Evolutionary conservation across 64 coral and sea anemone genomes (phyloP).

Genomic region (Pocillopora verrucosa): DNA sequence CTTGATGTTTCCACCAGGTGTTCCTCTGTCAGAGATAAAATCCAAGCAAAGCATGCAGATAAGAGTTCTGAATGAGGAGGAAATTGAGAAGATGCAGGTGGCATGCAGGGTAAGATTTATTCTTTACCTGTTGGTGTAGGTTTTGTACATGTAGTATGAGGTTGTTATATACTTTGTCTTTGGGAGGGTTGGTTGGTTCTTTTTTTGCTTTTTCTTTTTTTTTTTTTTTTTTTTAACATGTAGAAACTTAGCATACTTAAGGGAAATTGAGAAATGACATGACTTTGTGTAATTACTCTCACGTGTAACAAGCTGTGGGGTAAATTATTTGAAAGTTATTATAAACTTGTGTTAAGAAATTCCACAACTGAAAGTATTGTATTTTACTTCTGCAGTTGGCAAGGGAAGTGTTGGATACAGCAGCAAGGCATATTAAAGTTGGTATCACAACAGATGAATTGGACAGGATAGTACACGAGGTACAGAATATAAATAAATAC

Average conservation of each 20-base stretch:
- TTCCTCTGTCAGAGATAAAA: slow-evolving; percentile 78
- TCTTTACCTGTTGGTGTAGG: neutral
- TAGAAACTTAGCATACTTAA: no score
- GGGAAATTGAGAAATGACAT: no score
- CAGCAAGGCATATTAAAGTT: slow-evolving; percentile 86
- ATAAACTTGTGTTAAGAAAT: neutral
- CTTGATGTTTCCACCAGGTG: slow-evolving; percentile 48
- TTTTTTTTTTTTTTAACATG: no score
- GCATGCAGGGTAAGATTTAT: slow-evolving; percentile 67
- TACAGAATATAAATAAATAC: neutral
- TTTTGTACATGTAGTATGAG: no score
- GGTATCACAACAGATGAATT: slow-evolving; percentile 93
- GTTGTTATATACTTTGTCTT: neutral
- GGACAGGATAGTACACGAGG: slow-evolving; percentile 98
- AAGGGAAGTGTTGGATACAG: slow-evolving; percentile 92
- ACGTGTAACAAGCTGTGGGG: no score
- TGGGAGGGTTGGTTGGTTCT: neutral
- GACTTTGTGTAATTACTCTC: no score
- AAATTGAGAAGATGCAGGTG: slow-evolving; percentile 84
- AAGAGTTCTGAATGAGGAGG: slow-evolving; percentile 71
- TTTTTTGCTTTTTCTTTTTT: no score
- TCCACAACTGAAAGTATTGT: neutral
- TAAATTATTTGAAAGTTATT: no score
- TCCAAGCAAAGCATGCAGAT: slow-evolving; percentile 88
- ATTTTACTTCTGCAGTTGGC: slow-evolving; percentile 55